phyloP scores from a whole-genome alignment of 1,140 invertebrate genomes.

The Brachionus manjavacas region DNA sequence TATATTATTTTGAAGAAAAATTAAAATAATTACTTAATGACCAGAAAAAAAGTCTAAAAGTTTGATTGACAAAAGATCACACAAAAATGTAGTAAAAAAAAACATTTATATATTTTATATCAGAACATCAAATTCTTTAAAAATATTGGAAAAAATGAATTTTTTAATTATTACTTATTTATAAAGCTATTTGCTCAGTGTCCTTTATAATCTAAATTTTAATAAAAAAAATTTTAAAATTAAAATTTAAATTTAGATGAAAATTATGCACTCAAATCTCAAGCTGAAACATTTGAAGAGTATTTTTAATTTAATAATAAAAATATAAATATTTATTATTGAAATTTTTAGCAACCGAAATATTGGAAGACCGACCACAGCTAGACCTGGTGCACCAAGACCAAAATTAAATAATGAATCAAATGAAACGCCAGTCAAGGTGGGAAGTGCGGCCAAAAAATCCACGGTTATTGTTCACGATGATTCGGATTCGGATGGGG shows the following conservation, averaged over 20 bases:
- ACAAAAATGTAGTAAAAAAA: too few species aligned
- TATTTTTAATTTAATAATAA: not conserved
- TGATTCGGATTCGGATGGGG: slow-evolving; percentile 42
- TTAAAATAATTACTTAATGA: too few species aligned
- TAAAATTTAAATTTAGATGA: slow-evolving; percentile 9
- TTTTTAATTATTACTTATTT: too few species aligned
- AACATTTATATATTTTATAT: too few species aligned
- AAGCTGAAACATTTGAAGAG: slow-evolving; percentile 37
- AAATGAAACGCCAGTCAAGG: not conserved
- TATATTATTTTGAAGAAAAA: too few species aligned
- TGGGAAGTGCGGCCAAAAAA: slow-evolving; percentile 45
- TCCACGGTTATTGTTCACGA: slow-evolving; percentile 35
- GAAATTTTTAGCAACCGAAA: not conserved
- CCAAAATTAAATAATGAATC: slow-evolving; percentile 22
- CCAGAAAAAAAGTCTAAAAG: too few species aligned
- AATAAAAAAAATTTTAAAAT: not conserved
- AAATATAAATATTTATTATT: not conserved
- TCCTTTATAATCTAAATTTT: too few species aligned
- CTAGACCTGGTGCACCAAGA: slow-evolving; percentile 30
- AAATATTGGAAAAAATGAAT: too few species aligned
- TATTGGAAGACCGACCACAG: slow-evolving; percentile 16
- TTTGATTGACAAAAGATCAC: too few species aligned
- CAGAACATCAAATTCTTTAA: too few species aligned
- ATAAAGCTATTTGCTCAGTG: too few species aligned
- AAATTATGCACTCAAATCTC: not conserved